These are phyloP conservation scores for Drosophila ercepeae DNA, from an alignment of 1,140 invertebrate genomes.

Conservation along the genomic window DNA sequence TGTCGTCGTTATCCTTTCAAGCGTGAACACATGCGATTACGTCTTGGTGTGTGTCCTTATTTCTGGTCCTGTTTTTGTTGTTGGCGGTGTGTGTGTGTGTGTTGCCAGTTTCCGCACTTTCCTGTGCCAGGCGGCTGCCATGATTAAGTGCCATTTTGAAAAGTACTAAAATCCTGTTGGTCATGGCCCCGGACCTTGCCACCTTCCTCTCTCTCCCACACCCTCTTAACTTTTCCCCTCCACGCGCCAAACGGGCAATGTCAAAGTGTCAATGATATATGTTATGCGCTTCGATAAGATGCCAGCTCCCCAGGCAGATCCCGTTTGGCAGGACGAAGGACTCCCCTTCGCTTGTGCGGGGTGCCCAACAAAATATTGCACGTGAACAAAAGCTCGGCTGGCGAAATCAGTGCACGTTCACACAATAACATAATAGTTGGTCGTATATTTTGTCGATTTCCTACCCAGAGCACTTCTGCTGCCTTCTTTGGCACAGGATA, in stretches of 20 bases:
- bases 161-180: slow-evolving; percentile 83
- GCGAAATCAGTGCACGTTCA: slow-evolving; percentile 75
- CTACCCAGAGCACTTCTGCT: slow-evolving; percentile 13
- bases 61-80: slow-evolving; percentile 4
- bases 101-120: slow-evolving; percentile 79
- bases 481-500: slow-evolving; percentile 21
- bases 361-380: slow-evolving; percentile 55
- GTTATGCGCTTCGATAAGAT: slow-evolving; percentile 79
- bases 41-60: slow-evolving; percentile 67
- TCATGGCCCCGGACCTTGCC: slow-evolving; percentile 60
- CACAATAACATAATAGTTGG: slow-evolving; percentile 82
- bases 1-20: slow-evolving; percentile 80
- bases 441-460: slow-evolving; percentile 69
- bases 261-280: slow-evolving; percentile 83
- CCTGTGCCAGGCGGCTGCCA: slow-evolving; percentile 80
- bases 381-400: slow-evolving; percentile 69
- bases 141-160: slow-evolving; percentile 83
- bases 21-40: slow-evolving; percentile 83
- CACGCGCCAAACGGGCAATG: slow-evolving; percentile 53
- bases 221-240: not conserved
- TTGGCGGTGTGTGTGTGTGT: slow-evolving; percentile 42
- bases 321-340: not conserved
- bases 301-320: slow-evolving; percentile 16
- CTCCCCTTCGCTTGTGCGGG: not conserved
- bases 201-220: not conserved